Evolutionary conservation across 2,797 vertebrate species (phyloP).

Genomic region (Todus mexicanus): DNA sequence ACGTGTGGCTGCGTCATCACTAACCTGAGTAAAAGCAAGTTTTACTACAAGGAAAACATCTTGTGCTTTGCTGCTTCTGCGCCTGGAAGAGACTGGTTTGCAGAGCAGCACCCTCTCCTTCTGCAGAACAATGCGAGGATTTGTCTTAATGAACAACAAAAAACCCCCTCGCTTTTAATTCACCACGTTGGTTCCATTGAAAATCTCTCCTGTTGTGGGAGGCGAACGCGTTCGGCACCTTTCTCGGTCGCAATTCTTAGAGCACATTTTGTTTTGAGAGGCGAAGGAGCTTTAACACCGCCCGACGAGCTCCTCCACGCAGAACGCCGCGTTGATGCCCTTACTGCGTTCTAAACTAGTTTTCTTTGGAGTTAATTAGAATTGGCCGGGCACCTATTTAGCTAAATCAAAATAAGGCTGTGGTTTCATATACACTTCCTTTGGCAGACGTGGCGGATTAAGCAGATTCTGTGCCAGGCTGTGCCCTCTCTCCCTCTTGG

Average conservation of each 20-base stretch:
- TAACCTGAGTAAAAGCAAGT: neutral
- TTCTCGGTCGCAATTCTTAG: neutral
- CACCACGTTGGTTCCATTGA: fast-evolving
- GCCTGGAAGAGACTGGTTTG: neutral
- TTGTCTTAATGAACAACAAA: neutral
- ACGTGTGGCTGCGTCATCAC: neutral
- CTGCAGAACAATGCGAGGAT: neutral
- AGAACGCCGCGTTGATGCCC: neutral
- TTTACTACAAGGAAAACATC: neutral
- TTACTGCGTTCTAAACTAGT: neutral
- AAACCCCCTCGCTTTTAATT: neutral
- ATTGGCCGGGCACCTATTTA: conserved; percentile 28
- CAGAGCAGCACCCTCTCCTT: neutral
- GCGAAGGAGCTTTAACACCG: neutral
- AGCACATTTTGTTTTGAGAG: neutral
- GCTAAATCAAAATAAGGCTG: conserved; percentile 36
- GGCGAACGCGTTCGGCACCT: fast-evolving
- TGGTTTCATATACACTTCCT: conserved; percentile 7
- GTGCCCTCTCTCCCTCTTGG: conserved; percentile 2
- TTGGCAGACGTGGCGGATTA: conserved; percentile 11
- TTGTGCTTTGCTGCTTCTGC: neutral
- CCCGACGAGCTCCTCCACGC: neutral
- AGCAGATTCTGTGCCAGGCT: conserved; percentile 30
- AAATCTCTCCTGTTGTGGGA: neutral
- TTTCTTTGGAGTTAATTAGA: conserved; percentile 38